Percentiles rank a stretch among this genome's conserved stretches.
phyloP scores from a whole-genome alignment of 2,888 invertebrate species.

The Omphaloscelis lunosa region DNA sequence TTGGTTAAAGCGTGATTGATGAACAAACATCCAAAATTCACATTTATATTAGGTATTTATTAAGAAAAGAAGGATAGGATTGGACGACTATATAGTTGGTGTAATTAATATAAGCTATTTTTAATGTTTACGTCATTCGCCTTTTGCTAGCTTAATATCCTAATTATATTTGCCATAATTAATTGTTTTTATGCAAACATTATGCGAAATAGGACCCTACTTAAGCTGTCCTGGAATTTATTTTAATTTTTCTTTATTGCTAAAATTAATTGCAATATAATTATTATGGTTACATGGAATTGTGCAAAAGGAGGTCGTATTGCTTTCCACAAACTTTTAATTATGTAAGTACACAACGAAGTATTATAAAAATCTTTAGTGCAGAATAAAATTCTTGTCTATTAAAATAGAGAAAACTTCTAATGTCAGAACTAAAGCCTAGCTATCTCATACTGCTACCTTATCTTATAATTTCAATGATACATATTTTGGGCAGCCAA shows the following conservation, averaged over 20 bases:
- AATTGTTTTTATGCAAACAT: constrained; percentile 41
- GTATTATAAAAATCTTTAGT: background rate
- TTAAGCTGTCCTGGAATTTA: constrained; percentile 13
- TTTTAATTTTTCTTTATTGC: constrained; percentile 28
- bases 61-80: background rate
- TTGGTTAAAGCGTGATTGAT: background rate
- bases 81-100: background rate
- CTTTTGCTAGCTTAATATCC: constrained; percentile 5
- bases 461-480: background rate
- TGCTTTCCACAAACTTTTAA: background rate
- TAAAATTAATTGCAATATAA: constrained; percentile 23
- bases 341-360: background rate
- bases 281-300: constrained; percentile 13
- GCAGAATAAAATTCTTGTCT: background rate
- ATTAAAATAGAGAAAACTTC: background rate
- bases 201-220: constrained; percentile 13
- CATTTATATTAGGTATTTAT: background rate
- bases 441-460: background rate
- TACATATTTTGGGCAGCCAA: background rate
- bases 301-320: background rate
- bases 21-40: background rate
- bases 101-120: background rate
- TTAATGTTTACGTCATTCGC: background rate
- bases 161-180: constrained; percentile 18
- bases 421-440: background rate